Evolutionary conservation across 2,797 vertebrate species (phyloP), one percentile per base, ranked within the genome.

Genomic region (Austrolebias charrua): DNA sequence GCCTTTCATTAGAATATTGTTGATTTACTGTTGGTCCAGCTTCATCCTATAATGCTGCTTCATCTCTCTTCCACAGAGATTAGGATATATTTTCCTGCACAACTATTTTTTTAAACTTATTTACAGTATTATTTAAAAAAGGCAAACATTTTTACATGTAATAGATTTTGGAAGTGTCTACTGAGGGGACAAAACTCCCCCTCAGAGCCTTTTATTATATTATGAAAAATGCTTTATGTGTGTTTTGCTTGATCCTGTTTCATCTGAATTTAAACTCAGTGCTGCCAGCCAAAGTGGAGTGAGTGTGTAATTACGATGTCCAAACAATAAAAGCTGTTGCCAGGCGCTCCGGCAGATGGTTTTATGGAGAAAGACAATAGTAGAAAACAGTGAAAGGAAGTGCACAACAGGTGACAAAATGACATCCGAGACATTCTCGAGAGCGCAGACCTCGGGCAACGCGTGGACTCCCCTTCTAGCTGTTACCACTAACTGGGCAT

Each of bases 401-500:
- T 80, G 83, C 68, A 84, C 82, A 88, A 78, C 76, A 86, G 76
- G 80, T 83, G 82, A 82, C 58, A 71, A 68, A 55, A 73, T 51
- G 70, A 71, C 68, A 76, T 61, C 73, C 73, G 62, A 77, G 66
- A 77, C 65, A 64, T 69, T 77, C 71, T 81, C 71, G 54, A 60
- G 82, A 76, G 74, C 60, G 33, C 67, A 89, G 82, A 93, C 92
- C 89, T 92, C 76, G 69, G 90, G 87, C 68, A 92, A 84, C 20
- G 86, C 77, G 53, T 82, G 66, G 73, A 70, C 69, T 90, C 83
- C 5, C 4, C 90, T 86, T 64, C 90, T 87, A 54, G 88, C 90
- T 13, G 92, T 94, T 85, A 93, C 77, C 66, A 94, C 89, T 47
- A 92, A 82, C 71, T 92, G 88, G 72, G 93, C 91, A 55, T 86